Evolutionary conservation across 2,888 invertebrate species (phyloP).

Genomic region (Seira ritae): DNA sequence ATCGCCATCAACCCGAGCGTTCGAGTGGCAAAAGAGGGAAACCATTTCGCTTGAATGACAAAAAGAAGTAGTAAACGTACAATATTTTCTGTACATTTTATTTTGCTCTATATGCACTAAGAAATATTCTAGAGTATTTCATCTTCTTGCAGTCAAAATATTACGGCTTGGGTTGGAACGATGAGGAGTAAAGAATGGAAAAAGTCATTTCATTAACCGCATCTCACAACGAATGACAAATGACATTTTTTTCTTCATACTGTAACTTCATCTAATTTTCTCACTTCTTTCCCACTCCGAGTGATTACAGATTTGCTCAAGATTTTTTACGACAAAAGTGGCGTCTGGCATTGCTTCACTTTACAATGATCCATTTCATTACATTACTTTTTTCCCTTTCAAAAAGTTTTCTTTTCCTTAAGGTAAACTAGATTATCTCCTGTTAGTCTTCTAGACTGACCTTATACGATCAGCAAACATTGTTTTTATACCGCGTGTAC

Average conservation of each 20-base stretch:
- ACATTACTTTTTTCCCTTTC: no score
- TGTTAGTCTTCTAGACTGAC: constrained; percentile 12
- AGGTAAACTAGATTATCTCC: constrained; percentile 9
- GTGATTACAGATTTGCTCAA: no score
- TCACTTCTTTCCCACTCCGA: not conserved
- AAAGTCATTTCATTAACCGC: constrained; percentile 55
- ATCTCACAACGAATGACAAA: constrained; percentile 55
- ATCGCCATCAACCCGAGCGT: not conserved
- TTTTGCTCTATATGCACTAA: not conserved
- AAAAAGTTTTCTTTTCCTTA: not conserved
- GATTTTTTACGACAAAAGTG: no score
- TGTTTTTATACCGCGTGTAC: not conserved
- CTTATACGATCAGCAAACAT: constrained; percentile 37
- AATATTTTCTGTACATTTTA: not conserved
- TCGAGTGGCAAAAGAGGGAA: not conserved
- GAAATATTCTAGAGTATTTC: not conserved
- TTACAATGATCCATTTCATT: no score
- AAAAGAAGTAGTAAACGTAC: not conserved
- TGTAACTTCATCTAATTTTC: constrained; percentile 1
- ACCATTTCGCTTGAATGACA: not conserved
- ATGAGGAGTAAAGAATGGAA: not conserved
- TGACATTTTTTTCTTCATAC: constrained; percentile 40
- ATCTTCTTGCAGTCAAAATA: constrained; percentile 1
- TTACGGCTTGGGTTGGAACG: not conserved
- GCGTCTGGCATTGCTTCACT: no score